These are phyloP conservation scores for Agonopterix subpropinquella DNA, from an alignment of 2,888 invertebrate species.

Conservation along the genomic window DNA sequence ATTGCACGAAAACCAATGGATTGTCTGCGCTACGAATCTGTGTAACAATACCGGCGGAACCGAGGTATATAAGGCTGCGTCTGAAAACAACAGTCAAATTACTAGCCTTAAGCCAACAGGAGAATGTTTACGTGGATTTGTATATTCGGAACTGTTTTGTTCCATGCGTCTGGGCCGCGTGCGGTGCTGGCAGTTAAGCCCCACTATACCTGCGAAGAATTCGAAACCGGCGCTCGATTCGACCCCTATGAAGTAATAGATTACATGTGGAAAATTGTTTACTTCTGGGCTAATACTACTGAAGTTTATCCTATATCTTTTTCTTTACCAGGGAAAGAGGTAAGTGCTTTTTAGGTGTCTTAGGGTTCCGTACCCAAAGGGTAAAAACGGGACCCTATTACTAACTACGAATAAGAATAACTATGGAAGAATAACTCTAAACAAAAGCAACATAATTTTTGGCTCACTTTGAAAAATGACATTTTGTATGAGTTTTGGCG, in stretches of 20 bases:
- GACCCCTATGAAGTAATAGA: constrained; percentile 43
- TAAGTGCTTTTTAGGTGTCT: constrained; percentile 17
- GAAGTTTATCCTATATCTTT: constrained; percentile 49
- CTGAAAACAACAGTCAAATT: constrained; percentile 38
- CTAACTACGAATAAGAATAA: too few species aligned
- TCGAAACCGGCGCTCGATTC: constrained; percentile 46
- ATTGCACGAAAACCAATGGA: constrained; percentile 8
- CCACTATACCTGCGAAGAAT: constrained; percentile 47
- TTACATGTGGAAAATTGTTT: constrained; percentile 57
- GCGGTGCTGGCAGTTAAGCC: constrained; percentile 9
- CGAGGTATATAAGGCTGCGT: constrained; percentile 28
- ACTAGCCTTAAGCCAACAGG: constrained; percentile 29
- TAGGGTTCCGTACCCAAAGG: too few species aligned
- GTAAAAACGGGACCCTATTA: too few species aligned
- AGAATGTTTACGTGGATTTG: constrained; percentile 49
- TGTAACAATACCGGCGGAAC: constrained; percentile 14
- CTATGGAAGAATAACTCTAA: too few species aligned
- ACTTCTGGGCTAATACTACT: constrained; percentile 49
- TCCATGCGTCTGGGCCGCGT: constrained; percentile 13
- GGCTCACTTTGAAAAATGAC: too few species aligned
- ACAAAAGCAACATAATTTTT: too few species aligned
- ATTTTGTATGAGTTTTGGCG: too few species aligned
- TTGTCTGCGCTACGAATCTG: constrained; percentile 26
- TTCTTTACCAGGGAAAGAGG: constrained; percentile 41
- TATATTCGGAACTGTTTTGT: constrained; percentile 43